Conservation (phyloP, 2,888 invertebrate species). For the Melitaea athalia region DNA sequence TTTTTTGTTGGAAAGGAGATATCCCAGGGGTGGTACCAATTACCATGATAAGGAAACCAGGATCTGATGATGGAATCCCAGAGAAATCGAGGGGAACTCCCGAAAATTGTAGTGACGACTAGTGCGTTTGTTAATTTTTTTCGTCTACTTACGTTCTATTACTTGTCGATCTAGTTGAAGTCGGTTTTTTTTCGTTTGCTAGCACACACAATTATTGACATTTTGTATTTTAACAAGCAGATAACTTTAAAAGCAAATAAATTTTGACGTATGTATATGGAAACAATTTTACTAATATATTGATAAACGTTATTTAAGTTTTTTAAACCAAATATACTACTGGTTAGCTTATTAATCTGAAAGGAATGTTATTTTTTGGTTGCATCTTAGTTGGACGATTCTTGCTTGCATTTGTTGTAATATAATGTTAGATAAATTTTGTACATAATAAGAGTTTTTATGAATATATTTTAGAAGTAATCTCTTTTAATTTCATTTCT, state of each 20-base stretch:
- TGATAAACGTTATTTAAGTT: not conserved
- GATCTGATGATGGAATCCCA: too few relatives aligned
- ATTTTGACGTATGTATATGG: constrained; percentile 2
- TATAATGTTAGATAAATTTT: constrained; percentile 14
- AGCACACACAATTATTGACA: not conserved
- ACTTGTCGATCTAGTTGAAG: too few relatives aligned
- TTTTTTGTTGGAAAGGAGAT: too few relatives aligned
- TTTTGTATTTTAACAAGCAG: constrained; percentile 9
- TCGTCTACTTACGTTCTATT: too few relatives aligned
- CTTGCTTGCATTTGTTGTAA: not conserved
- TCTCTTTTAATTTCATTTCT: not conserved
- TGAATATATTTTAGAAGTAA: constrained; percentile 1
- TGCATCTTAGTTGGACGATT: not conserved
- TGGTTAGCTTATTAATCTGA: constrained; percentile 16
- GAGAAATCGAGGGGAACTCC: too few relatives aligned
- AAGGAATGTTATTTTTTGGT: not conserved
- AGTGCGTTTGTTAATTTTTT: too few relatives aligned
- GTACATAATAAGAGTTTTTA: constrained; percentile 13
- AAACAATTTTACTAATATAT: constrained; percentile 18
- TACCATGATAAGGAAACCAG: too few relatives aligned
- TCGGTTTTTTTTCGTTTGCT: too few relatives aligned
- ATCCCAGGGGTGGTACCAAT: too few relatives aligned
- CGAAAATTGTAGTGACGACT: too few relatives aligned
- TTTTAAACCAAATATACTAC: constrained; percentile 20
- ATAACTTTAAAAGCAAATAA: not conserved